Conservation (phyloP, 2,797 vertebrate species). For the Mormyrus proboscirostris region DNA sequence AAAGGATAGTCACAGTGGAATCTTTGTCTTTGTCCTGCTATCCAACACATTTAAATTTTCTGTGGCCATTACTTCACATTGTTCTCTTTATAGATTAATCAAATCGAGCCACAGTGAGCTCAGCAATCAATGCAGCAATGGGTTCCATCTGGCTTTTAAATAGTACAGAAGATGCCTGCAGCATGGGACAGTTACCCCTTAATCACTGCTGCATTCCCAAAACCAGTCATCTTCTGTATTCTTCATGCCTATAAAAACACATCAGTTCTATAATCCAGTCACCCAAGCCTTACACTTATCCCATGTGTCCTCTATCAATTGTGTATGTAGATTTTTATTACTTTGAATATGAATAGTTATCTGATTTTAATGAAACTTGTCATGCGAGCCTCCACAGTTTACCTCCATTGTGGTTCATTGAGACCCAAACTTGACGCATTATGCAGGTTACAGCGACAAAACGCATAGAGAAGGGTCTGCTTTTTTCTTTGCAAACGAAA, state of each 20-base stretch:
- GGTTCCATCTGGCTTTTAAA: neutral
- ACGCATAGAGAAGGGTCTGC: neutral
- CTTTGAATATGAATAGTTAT: neutral
- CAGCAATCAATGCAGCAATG: neutral
- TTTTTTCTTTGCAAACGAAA: neutral
- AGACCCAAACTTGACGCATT: neutral
- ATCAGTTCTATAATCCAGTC: neutral
- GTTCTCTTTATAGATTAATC: slow-evolving; percentile 14
- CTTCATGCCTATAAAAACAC: neutral
- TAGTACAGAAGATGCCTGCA: neutral
- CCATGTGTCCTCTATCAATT: neutral
- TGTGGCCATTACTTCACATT: neutral
- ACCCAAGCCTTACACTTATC: neutral
- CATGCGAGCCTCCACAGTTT: neutral
- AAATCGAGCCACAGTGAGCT: neutral
- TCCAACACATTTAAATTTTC: neutral
- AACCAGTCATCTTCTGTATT: neutral
- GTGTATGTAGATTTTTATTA: neutral
- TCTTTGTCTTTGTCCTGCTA: slow-evolving; percentile 10
- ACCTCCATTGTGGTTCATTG: neutral
- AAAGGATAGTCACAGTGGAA: neutral
- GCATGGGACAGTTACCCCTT: neutral
- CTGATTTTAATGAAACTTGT: neutral
- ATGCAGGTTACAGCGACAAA: neutral
- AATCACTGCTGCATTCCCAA: neutral